Base-by-base conservation (phyloP, 2,797 vertebrate species). In the Nothura maculosa region DNA sequence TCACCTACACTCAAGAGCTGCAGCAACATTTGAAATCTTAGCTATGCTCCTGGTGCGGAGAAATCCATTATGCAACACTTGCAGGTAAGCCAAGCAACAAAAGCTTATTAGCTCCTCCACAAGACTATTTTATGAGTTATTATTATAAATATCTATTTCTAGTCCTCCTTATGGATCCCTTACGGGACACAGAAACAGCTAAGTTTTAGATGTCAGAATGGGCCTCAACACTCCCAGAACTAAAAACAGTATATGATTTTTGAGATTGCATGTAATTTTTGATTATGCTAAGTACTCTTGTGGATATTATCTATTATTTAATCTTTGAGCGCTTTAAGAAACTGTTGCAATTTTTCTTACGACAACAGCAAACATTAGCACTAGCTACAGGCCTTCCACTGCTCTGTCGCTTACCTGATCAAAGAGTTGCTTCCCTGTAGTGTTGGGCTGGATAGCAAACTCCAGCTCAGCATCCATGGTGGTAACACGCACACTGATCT, bases 401-500 rank as follows among this genome's bases (percentile, higher is more conserved):
- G 30, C 36, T 72, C 34, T 17, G 55, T 16, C 5, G 2, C 89
- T 97, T 94, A 99, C 99, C 98, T 99, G 99, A 97, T 99, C 99
- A 84, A 99, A 99, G 50, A 99, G 99, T 90, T 99, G 99, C 95
- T 99, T 99, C 94, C 99, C 99, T 9, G 99, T 99, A 32, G 99
- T 99, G 97, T 99, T 99, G 94, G 98, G 98, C 98, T 99, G 99
- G 97, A 99, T 99, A 93, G 99, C 99, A 98, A 99, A 99, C 97
- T 99, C 99, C 98, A 99, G 98, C 98, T 99, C 99, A 81, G 99
- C 99, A 64, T 99, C 99, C 99, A 99, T 99, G 82, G 99, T 99
- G 88, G 99, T 99, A 90, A 99, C 99, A 79, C 99, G 98, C 74
- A 99, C 99, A 89, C 98, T 99, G 96, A 99, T 99, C 99, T 99